These are phyloP conservation scores for Hiodon tergisus DNA, from an alignment of 2,113 vertebrate species.

Conservation along the genomic window DNA sequence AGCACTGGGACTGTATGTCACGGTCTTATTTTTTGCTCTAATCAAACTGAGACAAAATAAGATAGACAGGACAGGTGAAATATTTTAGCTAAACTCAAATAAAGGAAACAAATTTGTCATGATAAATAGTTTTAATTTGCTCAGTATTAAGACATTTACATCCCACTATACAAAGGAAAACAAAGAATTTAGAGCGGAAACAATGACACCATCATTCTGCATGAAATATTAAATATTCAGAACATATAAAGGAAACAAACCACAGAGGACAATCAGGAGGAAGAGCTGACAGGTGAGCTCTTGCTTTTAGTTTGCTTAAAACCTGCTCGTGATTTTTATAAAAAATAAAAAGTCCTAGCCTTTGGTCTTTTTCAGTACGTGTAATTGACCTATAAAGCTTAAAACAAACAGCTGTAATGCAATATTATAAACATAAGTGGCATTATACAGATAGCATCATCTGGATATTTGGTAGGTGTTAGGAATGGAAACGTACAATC, in stretches of 20 bases:
- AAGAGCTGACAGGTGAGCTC: too few relatives aligned
- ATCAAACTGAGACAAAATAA: background rate
- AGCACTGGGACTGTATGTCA: conserved; percentile 3
- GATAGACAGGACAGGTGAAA: background rate
- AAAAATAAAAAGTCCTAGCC: too few relatives aligned
- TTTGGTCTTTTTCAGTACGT: background rate
- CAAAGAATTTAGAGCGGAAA: background rate
- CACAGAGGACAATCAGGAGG: too few relatives aligned
- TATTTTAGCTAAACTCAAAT: too few relatives aligned
- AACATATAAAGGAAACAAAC: background rate
- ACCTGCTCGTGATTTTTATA: too few relatives aligned
- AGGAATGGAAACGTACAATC: background rate
- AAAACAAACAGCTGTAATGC: background rate
- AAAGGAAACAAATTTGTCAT: background rate
- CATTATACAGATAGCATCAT: background rate
- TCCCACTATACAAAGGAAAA: conserved; percentile 16
- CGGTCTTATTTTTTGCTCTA: background rate
- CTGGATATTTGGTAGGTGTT: background rate
- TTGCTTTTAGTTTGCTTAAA: too few relatives aligned
- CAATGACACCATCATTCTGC: background rate
- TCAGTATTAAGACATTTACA: conserved; percentile 22
- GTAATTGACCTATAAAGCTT: background rate
- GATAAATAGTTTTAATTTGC: conserved; percentile 12
- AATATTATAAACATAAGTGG: background rate
- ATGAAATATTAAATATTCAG: background rate